Percentiles rank a stretch among this genome's conserved stretches.
These are phyloP conservation scores for Clupea harengus DNA, from an alignment of 2,113 vertebrate species.

Conservation along the genomic window DNA sequence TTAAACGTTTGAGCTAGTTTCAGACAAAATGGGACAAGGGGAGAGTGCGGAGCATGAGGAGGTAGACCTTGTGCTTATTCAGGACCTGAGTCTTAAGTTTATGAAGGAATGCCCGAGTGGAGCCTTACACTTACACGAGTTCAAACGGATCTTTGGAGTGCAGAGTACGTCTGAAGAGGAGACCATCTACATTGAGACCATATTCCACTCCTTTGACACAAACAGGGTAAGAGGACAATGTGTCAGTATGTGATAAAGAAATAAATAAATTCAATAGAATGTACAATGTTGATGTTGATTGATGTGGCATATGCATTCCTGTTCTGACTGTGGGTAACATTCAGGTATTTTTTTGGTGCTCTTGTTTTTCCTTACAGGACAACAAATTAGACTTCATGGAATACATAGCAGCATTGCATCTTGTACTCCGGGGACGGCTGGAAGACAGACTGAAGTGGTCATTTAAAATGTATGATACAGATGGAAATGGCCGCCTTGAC, in stretches of 20 bases:
- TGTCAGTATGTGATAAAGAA: background rate
- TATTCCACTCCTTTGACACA: constrained; percentile 81
- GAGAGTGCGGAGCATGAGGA: background rate
- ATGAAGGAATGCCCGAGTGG: constrained; percentile 84
- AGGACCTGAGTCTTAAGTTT: constrained; percentile 78
- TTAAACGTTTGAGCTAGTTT: background rate
- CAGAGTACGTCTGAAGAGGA: constrained; percentile 72
- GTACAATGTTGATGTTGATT: background rate
- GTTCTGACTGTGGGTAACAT: background rate
- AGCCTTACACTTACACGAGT: constrained; percentile 78
- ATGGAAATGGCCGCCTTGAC: constrained; percentile 81
- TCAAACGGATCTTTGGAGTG: constrained; percentile 81
- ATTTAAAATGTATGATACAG: constrained; percentile 84
- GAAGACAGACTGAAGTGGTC: constrained; percentile 83
- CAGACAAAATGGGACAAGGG: background rate
- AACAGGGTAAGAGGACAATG: constrained; percentile 67
- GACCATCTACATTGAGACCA: constrained; percentile 77
- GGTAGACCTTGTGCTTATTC: constrained; percentile 64
- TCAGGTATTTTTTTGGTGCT: background rate
- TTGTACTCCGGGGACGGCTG: constrained; percentile 77
- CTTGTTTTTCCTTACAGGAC: constrained; percentile 59
- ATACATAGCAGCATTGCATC: constrained; percentile 78
- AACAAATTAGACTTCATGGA: constrained; percentile 82
- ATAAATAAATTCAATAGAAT: background rate
- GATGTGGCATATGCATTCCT: background rate